Evolutionary conservation across 2,797 vertebrate species (phyloP), one percentile per base, ranked within the genome.

Genomic region (Galagoides demidoff): DNA sequence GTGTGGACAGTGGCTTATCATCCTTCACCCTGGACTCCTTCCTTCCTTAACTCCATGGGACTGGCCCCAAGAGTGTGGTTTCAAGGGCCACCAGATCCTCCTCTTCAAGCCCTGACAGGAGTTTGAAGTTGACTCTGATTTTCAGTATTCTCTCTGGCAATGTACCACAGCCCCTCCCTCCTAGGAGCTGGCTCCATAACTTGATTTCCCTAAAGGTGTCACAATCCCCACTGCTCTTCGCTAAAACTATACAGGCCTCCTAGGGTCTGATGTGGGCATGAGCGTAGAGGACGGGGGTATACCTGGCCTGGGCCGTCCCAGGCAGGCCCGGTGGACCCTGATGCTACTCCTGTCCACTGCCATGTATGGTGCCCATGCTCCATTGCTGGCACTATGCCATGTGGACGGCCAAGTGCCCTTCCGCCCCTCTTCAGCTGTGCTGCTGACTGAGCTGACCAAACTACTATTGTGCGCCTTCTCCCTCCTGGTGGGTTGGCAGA

Each of bases 301-400:
- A 57, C 93, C 96, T 90, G 87, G 96, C 94, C 82, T 85, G 10
- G 78, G 45, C 97, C 98, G 95, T 61, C 97, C 57, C 96, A 25
- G 79, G 97, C 90, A 90, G 95, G 98, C 19, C 96, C 98, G 25
- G 66, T 99, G 99, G 99, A 98, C 90, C 0, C 96, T 98, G 94
- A 99, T 99, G 96, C 97, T 99, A 52, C 91, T 98, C 20, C 85
- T 99, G 0, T 99, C 99, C 29, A 98, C 99, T 71, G 78, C 98
- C 71, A 99, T 99, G 94, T 99, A 99, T 0, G 99, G 99, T 90
- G 99, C 99, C 77, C 99, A 99, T 1, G 99, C 99, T 0, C 99
- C 99, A 0, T 98, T 99, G 73, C 99, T 99, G 81, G 98, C 98
- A 2, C 98, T 99, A 66, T 99, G 99, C 97, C 99, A 99, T 95